Base-by-base conservation (phyloP, 2,888 invertebrate species). In the Sinotaia quadrata region DNA sequence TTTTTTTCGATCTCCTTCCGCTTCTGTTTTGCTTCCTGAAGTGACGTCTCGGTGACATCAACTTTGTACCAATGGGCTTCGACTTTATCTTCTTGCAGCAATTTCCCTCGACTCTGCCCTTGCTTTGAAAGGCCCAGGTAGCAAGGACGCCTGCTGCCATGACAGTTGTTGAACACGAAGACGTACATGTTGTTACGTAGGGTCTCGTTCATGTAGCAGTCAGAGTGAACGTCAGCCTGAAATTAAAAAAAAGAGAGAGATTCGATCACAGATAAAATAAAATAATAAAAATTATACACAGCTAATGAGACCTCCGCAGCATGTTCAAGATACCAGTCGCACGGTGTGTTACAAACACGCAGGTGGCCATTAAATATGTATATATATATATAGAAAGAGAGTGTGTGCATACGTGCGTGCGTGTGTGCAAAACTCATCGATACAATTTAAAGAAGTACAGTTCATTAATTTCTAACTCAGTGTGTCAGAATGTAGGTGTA, bases 81-180 rank as follows among this genome's bases (percentile, higher is more conserved):
- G 44, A 67, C 58, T 37, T 71, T 73, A 7, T 67, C 51, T 27
- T 67, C 63, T n/a, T 71, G 56, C 65, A 77, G 72, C 57, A 67
- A 61, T 59, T 71, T 74, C 8, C 78, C 78, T 27, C 72, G 47
- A 52, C 76, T 68, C 10, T 69, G 65, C 29, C 76, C 77, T 51
- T 76, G 72, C 62, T 56, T 68, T 52, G 75, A 75, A 21, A 77
- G 71, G 37, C 74, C 78, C 41, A 80, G 47, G 60, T 73, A 77
- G 76, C 75, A 76, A 49, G 68, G 68, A 52, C 67, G 67, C 21
- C 63, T 65, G 2, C 36, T 61, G 36, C 69, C 54, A 29, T 70
- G 49, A 59, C 69, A 75, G 57, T 69, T 65, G 31, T 58, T 52
- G 21, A 74, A 74, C 29, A 31, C 49, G 69, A 69, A 77, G 29